These are phyloP conservation scores for Lepus timidus DNA, from an alignment of 2,113 vertebrate species.

Conservation along the genomic window DNA sequence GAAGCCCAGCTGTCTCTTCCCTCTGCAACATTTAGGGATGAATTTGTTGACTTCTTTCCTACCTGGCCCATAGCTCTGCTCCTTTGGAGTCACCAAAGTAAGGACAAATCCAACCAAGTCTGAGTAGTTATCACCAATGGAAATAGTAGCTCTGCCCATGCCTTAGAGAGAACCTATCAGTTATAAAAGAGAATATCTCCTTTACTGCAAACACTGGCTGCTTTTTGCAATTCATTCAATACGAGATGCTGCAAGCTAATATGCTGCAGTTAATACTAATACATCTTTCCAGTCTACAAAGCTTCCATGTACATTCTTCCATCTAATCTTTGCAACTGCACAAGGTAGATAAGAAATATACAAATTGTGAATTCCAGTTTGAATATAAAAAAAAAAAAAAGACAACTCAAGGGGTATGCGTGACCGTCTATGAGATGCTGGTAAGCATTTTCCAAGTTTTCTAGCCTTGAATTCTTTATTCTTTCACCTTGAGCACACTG, in stretches of 20 bases:
- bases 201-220: background rate
- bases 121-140: background rate
- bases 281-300: background rate
- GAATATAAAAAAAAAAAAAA: background rate
- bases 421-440: background rate
- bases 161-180: background rate
- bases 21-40: background rate
- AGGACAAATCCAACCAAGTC: background rate
- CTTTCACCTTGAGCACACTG: background rate
- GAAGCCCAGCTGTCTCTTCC: background rate
- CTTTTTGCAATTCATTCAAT: background rate
- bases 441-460: background rate
- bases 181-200: background rate
- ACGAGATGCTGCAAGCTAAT: background rate
- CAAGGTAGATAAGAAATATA: background rate
- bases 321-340: background rate
- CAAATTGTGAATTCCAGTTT: background rate
- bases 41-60: background rate
- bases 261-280: background rate
- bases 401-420: background rate
- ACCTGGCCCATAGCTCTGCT: background rate
- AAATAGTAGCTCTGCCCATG: background rate
- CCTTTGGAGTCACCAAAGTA: background rate
- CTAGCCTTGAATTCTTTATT: background rate
- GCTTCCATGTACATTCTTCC: background rate